Conservation (phyloP, 1,140 invertebrate genomes). For the Hetaerina americana region DNA sequence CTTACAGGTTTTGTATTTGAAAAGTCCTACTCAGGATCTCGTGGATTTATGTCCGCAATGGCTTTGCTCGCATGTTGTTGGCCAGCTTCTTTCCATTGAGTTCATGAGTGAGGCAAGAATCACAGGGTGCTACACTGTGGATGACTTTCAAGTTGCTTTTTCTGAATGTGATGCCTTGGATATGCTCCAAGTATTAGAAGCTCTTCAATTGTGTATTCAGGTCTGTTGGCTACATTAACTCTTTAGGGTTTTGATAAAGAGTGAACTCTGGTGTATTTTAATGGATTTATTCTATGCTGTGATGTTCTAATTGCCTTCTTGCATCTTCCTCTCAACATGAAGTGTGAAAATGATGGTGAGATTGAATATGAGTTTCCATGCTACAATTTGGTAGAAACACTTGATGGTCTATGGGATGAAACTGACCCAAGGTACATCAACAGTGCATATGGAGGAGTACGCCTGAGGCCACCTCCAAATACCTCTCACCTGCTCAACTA, state of each 20-base stretch:
- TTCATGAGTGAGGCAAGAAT: conserved; percentile 48
- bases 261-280: background rate
- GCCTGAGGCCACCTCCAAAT: conserved; percentile 40
- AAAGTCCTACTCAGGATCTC: conserved; percentile 43
- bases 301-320: no score
- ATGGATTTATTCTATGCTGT: no score
- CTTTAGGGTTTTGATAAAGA: no score
- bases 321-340: conserved; percentile 13
- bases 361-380: conserved; percentile 73
- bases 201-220: conserved; percentile 54
- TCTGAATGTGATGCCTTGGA: conserved; percentile 60
- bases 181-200: conserved; percentile 52
- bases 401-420: conserved; percentile 59
- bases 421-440: conserved; percentile 41
- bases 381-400: conserved; percentile 57
- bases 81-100: conserved; percentile 54
- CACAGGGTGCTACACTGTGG: conserved; percentile 61
- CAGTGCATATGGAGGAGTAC: conserved; percentile 52
- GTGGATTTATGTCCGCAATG: conserved; percentile 59
- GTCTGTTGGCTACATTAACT: no score
- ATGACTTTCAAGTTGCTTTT: conserved; percentile 65
- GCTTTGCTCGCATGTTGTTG: conserved; percentile 57
- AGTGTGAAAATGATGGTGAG: conserved; percentile 60
- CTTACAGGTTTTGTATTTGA: conserved; percentile 35
- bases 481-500: conserved; percentile 44